Conservation (phyloP, 23 tunicate species). For the Clavelina lepadiformis region DNA sequence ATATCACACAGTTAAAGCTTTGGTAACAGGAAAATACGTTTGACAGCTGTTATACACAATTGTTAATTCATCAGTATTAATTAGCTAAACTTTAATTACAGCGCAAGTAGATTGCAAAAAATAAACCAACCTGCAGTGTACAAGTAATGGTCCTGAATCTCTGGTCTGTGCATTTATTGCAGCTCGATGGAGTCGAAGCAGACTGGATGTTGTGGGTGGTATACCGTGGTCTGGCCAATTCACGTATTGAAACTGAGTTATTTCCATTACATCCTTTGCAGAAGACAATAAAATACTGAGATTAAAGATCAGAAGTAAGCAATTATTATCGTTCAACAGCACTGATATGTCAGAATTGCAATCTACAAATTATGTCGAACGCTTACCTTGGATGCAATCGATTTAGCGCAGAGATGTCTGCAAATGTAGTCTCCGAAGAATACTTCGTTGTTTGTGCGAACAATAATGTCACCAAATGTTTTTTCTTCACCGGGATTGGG, state of each 20-base stretch:
- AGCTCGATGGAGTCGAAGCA: constrained; percentile 3
- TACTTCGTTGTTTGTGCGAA: neutral
- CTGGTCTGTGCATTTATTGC: constrained; percentile 5
- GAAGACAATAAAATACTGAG: too few species aligned
- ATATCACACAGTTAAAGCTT: too few species aligned
- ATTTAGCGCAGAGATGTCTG: neutral
- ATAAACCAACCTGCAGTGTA: constrained; percentile 40
- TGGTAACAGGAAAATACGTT: too few species aligned
- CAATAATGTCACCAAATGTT: constrained; percentile 6
- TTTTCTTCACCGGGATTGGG: constrained; percentile 5
- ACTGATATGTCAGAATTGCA: too few species aligned
- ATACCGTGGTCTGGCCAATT: constrained; percentile 34
- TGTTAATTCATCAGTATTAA: too few species aligned
- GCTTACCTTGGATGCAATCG: too few species aligned
- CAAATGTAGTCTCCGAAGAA: constrained; percentile 3
- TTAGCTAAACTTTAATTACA: too few species aligned
- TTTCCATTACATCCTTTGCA: neutral
- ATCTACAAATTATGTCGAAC: too few species aligned
- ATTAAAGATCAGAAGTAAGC: too few species aligned
- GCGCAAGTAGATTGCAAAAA: too few species aligned
- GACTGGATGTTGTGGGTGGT: constrained; percentile 17
- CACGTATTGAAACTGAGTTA: constrained; percentile 13
- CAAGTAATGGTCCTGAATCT: constrained; percentile 8
- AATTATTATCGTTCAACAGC: too few species aligned
- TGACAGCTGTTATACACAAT: too few species aligned